These are phyloP conservation scores for Drosophila meridiana DNA, from an alignment of 2,888 invertebrate genomes.

Conservation along the genomic window DNA sequence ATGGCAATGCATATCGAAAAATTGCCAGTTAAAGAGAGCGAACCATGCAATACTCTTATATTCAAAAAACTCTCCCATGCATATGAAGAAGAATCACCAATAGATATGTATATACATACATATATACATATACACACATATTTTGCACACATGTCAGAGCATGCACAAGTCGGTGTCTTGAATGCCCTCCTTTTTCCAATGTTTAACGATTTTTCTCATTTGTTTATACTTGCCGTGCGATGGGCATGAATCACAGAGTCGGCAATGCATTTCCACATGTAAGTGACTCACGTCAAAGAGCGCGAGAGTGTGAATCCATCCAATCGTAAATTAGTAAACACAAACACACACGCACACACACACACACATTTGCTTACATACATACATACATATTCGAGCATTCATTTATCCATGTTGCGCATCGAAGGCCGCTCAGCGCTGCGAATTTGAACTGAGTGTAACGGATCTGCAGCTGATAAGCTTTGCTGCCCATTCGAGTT, in stretches of 20 bases:
- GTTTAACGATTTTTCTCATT: conserved; percentile 1
- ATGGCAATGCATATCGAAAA: neutral
- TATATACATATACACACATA: neutral
- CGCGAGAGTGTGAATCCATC: conserved; percentile 19
- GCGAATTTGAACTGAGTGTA: conserved; percentile 35
- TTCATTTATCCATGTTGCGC: conserved; percentile 26
- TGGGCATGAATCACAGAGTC: conserved; percentile 40
- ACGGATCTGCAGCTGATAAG: conserved; percentile 54
- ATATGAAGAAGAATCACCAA: neutral
- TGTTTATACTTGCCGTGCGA: conserved; percentile 12
- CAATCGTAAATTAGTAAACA: neutral
- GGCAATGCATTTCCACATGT: conserved; percentile 43
- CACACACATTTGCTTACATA: neutral
- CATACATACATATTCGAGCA: conserved; percentile 12
- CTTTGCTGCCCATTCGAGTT: conserved; percentile 31
- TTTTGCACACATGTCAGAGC: conserved; percentile 5
- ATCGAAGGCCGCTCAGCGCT: conserved; percentile 37
- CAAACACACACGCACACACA: neutral
- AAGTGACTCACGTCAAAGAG: conserved; percentile 44
- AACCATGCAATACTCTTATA: neutral
- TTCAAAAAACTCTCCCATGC: neutral
- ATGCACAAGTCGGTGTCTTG: conserved; percentile 1
- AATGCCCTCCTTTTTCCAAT: neutral
- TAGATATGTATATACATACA: neutral
- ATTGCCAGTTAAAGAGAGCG: neutral